phyloP scores from a whole-genome alignment of 1,140 invertebrate genomes.

The Steinernema khuongi region DNA sequence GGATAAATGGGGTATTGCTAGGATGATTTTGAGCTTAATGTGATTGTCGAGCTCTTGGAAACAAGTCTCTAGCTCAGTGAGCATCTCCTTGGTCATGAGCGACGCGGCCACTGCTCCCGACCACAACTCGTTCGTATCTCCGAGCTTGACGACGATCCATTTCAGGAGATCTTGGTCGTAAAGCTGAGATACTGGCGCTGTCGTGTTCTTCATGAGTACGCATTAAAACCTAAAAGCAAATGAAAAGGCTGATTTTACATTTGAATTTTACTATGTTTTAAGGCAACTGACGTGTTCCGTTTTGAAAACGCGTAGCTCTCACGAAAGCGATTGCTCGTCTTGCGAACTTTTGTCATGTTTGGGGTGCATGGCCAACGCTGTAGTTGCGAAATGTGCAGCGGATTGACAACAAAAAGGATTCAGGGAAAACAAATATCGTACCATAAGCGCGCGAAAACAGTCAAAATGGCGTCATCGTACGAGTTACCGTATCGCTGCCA shows the following conservation, averaged over 20 bases:
- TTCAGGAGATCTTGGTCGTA: conserved; percentile 27
- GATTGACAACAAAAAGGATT: too few species aligned
- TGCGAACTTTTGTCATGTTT: too few species aligned
- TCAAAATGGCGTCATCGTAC: background rate
- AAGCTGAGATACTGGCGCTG: conserved; percentile 10
- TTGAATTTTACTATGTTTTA: background rate
- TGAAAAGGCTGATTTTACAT: background rate
- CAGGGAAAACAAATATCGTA: conserved; percentile 1
- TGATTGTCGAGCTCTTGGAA: conserved; percentile 44
- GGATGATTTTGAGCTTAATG: conserved; percentile 47
- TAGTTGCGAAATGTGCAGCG: too few species aligned
- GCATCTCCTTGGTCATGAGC: conserved; percentile 40
- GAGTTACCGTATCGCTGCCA: background rate
- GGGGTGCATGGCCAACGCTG: too few species aligned
- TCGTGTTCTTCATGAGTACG: background rate
- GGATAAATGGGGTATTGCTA: conserved; percentile 45
- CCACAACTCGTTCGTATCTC: conserved; percentile 40
- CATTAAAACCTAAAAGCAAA: background rate
- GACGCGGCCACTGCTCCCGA: conserved; percentile 32
- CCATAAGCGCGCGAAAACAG: background rate
- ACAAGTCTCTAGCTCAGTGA: conserved; percentile 42
- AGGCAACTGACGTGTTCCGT: too few species aligned
- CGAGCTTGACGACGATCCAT: conserved; percentile 47
- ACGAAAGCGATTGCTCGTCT: too few species aligned
- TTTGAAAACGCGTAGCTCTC: too few species aligned